Evolutionary conservation across 2,888 invertebrate species (phyloP).

Genomic region (Drosophila vallismaia): DNA sequence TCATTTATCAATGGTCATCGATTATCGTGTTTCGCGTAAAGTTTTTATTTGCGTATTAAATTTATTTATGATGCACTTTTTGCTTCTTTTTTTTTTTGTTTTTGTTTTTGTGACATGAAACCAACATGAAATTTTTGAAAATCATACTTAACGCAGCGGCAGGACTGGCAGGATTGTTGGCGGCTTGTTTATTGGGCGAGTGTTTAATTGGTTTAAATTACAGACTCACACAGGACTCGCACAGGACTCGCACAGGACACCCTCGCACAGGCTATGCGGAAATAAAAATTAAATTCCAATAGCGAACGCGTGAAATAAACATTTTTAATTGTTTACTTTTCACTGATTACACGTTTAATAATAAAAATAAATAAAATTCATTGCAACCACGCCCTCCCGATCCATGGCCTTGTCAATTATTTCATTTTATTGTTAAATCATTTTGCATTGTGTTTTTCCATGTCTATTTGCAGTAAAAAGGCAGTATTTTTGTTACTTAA

Average conservation of each 20-base stretch:
- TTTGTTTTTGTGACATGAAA: conserved; percentile 10
- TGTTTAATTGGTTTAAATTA: conserved; percentile 71
- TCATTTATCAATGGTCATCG: conserved; percentile 31
- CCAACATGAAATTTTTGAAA: conserved; percentile 53
- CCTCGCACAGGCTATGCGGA: background rate
- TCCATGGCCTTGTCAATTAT: conserved; percentile 7
- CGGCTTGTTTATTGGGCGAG: conserved; percentile 56
- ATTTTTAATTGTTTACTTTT: conserved; percentile 59
- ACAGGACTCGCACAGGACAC: background rate
- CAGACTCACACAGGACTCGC: conserved; percentile 25
- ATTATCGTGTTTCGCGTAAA: conserved; percentile 24
- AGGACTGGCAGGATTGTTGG: conserved; percentile 19
- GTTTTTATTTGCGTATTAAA: conserved; percentile 40
- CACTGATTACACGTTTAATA: conserved; percentile 64
- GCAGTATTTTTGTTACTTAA: conserved; percentile 52
- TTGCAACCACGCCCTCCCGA: conserved; percentile 1
- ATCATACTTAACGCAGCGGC: conserved; percentile 37
- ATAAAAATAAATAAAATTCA: conserved; percentile 55
- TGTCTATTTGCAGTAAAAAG: conserved; percentile 12
- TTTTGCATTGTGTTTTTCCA: conserved; percentile 28
- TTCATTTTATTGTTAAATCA: conserved; percentile 47
- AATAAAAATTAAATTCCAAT: conserved; percentile 31
- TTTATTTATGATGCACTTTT: conserved; percentile 42
- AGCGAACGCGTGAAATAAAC: conserved; percentile 42
- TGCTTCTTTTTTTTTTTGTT: background rate